These are phyloP conservation scores for Heliconius hermathena DNA, from an alignment of 1,140 invertebrate species.

Conservation along the genomic window DNA sequence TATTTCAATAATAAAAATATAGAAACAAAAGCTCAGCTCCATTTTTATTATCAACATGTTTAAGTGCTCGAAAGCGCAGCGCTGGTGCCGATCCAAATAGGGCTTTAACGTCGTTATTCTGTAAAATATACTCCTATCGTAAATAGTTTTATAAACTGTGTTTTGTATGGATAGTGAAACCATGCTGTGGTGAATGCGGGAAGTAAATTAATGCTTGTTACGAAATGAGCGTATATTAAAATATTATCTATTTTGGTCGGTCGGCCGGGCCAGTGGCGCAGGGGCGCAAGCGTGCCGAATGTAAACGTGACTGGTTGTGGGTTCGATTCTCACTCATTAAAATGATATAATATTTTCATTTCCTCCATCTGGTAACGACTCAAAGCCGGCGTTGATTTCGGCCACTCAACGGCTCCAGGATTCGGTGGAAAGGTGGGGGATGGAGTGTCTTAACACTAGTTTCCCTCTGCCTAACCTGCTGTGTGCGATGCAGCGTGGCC, in stretches of 20 bases:
- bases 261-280: no score
- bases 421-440: no score
- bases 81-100: slow-evolving; percentile 65
- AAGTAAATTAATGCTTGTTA: neutral
- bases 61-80: slow-evolving; percentile 15
- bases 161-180: slow-evolving; percentile 6
- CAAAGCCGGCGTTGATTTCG: no score
- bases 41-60: slow-evolving; percentile 24
- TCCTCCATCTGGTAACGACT: no score
- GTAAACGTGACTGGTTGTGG: no score
- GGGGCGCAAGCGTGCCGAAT: no score
- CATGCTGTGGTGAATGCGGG: neutral
- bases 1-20: slow-evolving; percentile 18
- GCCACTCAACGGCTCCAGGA: no score
- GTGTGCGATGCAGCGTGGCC: no score
- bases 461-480: no score
- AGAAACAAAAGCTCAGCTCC: neutral
- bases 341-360: no score
- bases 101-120: slow-evolving; percentile 47
- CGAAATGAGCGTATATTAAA: neutral
- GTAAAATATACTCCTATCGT: slow-evolving; percentile 33
- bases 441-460: no score
- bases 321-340: no score
- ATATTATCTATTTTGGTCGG: neutral
- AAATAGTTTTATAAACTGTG: slow-evolving; percentile 13